phyloP scores from a whole-genome alignment of 2,888 invertebrate species.

The Chloroclysta siterata region DNA sequence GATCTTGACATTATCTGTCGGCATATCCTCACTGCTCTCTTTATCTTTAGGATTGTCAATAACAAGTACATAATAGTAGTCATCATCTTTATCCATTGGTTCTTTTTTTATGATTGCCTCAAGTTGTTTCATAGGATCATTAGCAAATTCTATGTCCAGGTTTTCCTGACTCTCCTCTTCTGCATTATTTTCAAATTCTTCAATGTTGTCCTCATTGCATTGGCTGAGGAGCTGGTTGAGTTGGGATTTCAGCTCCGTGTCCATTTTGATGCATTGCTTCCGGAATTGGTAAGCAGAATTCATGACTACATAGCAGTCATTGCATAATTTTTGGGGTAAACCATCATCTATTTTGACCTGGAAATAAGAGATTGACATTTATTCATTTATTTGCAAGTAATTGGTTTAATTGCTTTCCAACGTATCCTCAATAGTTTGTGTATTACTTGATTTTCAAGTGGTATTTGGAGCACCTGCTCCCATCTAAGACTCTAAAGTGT shows the following conservation, averaged over 20 bases:
- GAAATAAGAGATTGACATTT: slow-evolving; percentile 43
- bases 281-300: slow-evolving; percentile 74
- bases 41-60: slow-evolving; percentile 65
- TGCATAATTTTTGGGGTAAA: slow-evolving; percentile 74
- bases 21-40: slow-evolving; percentile 21
- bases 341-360: slow-evolving; percentile 74
- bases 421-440: too few species aligned
- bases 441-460: too few species aligned
- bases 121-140: slow-evolving; percentile 71
- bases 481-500: too few species aligned
- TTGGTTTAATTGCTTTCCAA: too few species aligned
- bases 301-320: slow-evolving; percentile 66
- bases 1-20: too few species aligned
- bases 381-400: too few species aligned
- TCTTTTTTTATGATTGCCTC: slow-evolving; percentile 73
- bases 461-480: too few species aligned
- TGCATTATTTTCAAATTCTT: slow-evolving; percentile 41
- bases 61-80: slow-evolving; percentile 78
- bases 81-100: slow-evolving; percentile 76
- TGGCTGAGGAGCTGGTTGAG: slow-evolving; percentile 57
- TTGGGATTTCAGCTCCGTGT: slow-evolving; percentile 70
- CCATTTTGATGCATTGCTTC: slow-evolving; percentile 77
- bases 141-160: slow-evolving; percentile 58
- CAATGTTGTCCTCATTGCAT: slow-evolving; percentile 46
- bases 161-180: slow-evolving; percentile 27